Conservation (phyloP, 2,113 vertebrate genomes). For the Anser cygnoides region DNA sequence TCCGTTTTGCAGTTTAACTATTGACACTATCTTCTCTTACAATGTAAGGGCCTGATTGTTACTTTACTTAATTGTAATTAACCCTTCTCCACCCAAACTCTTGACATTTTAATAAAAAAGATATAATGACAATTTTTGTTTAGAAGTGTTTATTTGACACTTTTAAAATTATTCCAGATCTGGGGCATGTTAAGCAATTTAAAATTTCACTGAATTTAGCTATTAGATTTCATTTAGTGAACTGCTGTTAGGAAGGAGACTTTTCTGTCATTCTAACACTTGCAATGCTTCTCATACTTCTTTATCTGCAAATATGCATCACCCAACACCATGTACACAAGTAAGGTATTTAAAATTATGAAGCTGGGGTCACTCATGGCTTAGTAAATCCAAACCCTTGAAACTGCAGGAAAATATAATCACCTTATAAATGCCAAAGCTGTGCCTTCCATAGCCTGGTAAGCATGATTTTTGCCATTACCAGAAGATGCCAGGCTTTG, state of each 20-base stretch:
- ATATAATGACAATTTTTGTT: not conserved
- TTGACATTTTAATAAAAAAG: not conserved
- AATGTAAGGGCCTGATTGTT: too few species aligned
- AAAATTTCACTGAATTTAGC: not conserved
- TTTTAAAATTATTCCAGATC: not conserved
- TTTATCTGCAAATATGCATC: not conserved
- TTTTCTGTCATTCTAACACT: not conserved
- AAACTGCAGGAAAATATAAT: not conserved
- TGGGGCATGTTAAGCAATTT: rapidly evolving
- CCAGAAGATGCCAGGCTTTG: not conserved
- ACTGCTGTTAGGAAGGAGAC: not conserved
- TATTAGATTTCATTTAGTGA: not conserved
- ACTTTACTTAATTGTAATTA: too few species aligned
- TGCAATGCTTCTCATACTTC: not conserved
- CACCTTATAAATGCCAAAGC: not conserved
- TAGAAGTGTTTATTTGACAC: not conserved
- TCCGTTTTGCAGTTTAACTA: not conserved
- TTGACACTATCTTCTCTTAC: not conserved
- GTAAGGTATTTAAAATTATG: not conserved
- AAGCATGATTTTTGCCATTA: not conserved
- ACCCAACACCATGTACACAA: too few species aligned
- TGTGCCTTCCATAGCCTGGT: not conserved
- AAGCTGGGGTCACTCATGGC: not conserved
- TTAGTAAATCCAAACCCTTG: not conserved
- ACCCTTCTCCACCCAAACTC: not conserved